Base-by-base conservation (phyloP, 2,113 vertebrate species). In the Bagarius yarrelli region DNA sequence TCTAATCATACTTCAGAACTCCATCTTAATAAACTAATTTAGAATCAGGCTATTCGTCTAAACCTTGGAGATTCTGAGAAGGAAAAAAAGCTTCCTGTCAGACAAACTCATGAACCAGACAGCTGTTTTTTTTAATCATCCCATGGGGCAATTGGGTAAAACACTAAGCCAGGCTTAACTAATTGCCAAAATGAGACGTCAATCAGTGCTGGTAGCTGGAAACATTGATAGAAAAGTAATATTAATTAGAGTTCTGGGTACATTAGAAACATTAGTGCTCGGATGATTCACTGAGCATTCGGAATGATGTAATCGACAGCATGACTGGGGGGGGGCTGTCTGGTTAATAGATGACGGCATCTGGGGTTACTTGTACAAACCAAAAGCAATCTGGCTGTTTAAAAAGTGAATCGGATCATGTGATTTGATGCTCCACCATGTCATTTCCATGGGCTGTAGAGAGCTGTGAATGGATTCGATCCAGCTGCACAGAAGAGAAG, bases 201-300 rank as follows among this genome's bases (percentile, higher is more conserved):
- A 73, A 55, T 55, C 27, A 55, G 55, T 73, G 30, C 32, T 32
- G 36, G 19, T 9, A 23, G 21, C 19, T 23, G 64, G 19, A 73
- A 67, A 30, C 19, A 75, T 82, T 56, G 75, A 47, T 53, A 63
- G 25, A 27, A 70, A 23, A 74, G 73, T 16, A 75, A 79, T 60
- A 85, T 81, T 78, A 81, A 84, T 81, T 74, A 78, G 55, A 69
- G 64, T 47, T 36, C 50, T 71, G 55, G 56, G 34, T 66, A 63
- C 70, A 74, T 34, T 82, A 55, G 52, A 55, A 63, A 47, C 69
- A 50, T 50, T 63, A 44, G 56, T 36, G 23, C 21, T 47, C 34
- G 11, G 72, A 9, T 25, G 23, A 73, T 34, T 44, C 1, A 21
- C 30, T 21, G 13, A 71, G 34, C 12, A 67, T 60, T 52, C n/a